A percentile compares a stretch with the other conserved stretches of the same genome.
Evolutionary conservation across 1,140 invertebrate species (phyloP).

Genomic region (Rhopalosiphum padi): DNA sequence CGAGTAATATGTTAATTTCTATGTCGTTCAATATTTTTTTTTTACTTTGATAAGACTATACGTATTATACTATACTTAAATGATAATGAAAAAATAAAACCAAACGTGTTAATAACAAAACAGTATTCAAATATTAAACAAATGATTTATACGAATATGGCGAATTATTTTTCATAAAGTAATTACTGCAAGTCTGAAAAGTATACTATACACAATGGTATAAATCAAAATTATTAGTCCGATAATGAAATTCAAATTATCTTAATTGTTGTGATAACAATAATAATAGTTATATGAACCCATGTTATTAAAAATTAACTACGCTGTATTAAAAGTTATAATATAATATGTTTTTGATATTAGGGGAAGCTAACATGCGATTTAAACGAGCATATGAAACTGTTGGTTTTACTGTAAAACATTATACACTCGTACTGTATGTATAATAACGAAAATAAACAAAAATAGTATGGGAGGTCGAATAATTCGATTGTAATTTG

Average conservation of each 20-base stretch:
- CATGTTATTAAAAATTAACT: neutral
- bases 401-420: neutral
- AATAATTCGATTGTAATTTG: neutral
- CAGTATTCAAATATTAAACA: neutral
- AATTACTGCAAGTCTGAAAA: neutral
- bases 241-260: neutral
- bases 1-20: neutral
- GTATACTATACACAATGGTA: neutral
- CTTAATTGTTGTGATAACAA: neutral
- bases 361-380: neutral
- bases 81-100: neutral
- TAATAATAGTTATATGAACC: neutral
- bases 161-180: neutral
- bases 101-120: neutral
- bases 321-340: neutral
- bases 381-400: neutral
- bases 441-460: neutral
- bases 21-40: neutral
- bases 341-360: neutral
- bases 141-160: neutral
- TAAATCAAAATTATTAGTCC: neutral
- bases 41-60: neutral
- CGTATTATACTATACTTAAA: neutral
- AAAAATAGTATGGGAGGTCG: constrained; percentile 31
- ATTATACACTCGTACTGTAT: no score